Evolutionary conservation across 2,888 invertebrate genomes (phyloP), one percentile per base, ranked within the genome.

Genomic region (Thumatha senex): DNA sequence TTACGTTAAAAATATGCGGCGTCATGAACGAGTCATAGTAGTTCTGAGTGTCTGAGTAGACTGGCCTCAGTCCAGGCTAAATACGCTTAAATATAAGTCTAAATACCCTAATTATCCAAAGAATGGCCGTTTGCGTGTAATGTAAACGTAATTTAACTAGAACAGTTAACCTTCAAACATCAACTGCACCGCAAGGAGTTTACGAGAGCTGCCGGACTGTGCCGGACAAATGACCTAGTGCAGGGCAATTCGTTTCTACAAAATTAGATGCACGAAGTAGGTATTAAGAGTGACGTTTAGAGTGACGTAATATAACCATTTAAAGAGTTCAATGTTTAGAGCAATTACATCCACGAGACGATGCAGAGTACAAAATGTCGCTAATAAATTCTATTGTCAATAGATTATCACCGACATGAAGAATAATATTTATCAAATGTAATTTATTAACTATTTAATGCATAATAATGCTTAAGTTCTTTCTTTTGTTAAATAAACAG

Each of bases 1-100:
- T 86, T 89, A 90, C 89, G 89, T 89, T 89, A 87, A 87, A 89
- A 89, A 89, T 89, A 91, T 86, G 83, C 86, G 84, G 83, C 90
- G 90, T 90, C 90, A 91, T 80, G 80, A 84, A 66, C 83, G 86
- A 86, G 88, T 89, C 88, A 86, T 83, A 80, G 76, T 70, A 72
- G 72, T 71, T 70, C 67, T 70, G 69, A 61, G 74, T 77, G 80
- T 80, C 79, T 72, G 74, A 76, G 73, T 76, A 74, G 75, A 76
- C 86, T 89, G 87, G 86, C 87, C 78, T 64, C 54, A 58, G 69
- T 87, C 88, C 89, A 89, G 85, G 56, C 67, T 70, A 70, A 61
- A 67, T 70, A 65, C 68, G 71, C 68, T 61, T 61, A 61, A 66
- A 67, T 66, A 71, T 65, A 68, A 61, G 58, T 58, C 54, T 59